A percentile compares a stretch with the other conserved stretches of the same genome.
Evolutionary conservation across 2,888 invertebrate species (phyloP).

Genomic region (Parochlus steinenii): DNA sequence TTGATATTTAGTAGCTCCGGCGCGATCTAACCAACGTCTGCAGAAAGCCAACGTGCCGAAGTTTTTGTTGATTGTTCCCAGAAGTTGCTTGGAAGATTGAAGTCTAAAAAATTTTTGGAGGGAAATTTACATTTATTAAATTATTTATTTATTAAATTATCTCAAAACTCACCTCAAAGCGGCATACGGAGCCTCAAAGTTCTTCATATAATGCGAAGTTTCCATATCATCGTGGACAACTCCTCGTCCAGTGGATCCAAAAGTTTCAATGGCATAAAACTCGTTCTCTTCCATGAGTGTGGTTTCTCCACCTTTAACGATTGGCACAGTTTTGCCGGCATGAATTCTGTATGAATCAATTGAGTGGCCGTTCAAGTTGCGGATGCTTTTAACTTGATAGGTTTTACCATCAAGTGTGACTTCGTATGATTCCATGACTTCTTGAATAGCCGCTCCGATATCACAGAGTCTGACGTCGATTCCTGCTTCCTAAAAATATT

Average conservation of each 20-base stretch:
- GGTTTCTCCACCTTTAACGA: constrained; percentile 96
- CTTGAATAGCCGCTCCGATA: constrained; percentile 91
- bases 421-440: constrained; percentile 99
- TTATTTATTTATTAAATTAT: background rate
- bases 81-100: constrained; percentile 79
- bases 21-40: constrained; percentile 94
- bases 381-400: constrained; percentile 91
- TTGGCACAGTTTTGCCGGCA: constrained; percentile 97
- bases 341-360: constrained; percentile 95
- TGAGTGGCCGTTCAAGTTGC: constrained; percentile 98
- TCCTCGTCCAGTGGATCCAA: constrained; percentile 92
- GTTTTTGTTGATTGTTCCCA: constrained; percentile 88
- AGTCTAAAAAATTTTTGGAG: too few species aligned
- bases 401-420: constrained; percentile 92
- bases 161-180: constrained; percentile 71
- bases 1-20: constrained; percentile 92
- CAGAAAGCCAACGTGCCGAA: constrained; percentile 98
- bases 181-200: constrained; percentile 83
- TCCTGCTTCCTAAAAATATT: constrained; percentile 77
- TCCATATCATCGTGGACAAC: constrained; percentile 98
- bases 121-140: constrained; percentile 19
- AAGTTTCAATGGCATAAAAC: constrained; percentile 98
- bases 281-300: constrained; percentile 98
- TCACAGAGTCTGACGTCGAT: constrained; percentile 97
- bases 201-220: constrained; percentile 99